Base-by-base conservation (phyloP, 53 echinoderm and acorn worm species). In the Echinometra lucunter region DNA sequence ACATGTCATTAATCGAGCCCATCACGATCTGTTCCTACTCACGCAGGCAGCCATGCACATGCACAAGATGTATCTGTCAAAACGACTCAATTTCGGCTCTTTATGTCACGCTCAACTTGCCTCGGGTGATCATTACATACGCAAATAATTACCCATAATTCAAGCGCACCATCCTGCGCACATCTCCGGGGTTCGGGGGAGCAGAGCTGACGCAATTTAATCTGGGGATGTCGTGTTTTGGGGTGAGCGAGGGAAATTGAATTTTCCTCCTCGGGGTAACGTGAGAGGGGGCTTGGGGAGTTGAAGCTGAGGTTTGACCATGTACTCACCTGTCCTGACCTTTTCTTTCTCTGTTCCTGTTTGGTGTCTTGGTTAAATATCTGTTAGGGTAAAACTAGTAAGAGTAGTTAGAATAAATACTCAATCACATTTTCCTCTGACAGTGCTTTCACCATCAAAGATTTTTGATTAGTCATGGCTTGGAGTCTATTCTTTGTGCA, bases 101-200 rank as follows among this genome's bases (percentile, higher is more conserved):
- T 91, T 91, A 91, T 91, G 91, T 91, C 91, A 45, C 3, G 66
- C 91, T 42, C 45, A 30, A 44, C 28, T 45, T 42, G 91, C 91
- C 69, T 45, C 66, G 42, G 91, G 91, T 42, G 69, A 66, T 66
- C 91, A 45, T 91, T 91, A 66, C 91, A 91, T 67, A 67, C 91
- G 91, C 91, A 91, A 91, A 91, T 91, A 69, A 91, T 91, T 66
- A 91, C 69, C 66, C 45, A 91, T 91, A 91, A 91, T 91, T 91
- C 90, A 58, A 90, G 63, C 58, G 90, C 58, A 35, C 38, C 90
- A 58, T 90, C 63, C 90, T 91, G 66, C 70, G 45, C 42, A 63
- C 32, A 69, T 91, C 69, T 69, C 69, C n/a, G 45, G 91, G 91
- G 91, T 58, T 91, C 66, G 37, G 44, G 53, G 69, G 69, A 45